A percentile compares a stretch with the other conserved stretches of the same genome.
Conservation (phyloP, 2,113 vertebrate genomes). For the Melanerpes aurifrons region DNA sequence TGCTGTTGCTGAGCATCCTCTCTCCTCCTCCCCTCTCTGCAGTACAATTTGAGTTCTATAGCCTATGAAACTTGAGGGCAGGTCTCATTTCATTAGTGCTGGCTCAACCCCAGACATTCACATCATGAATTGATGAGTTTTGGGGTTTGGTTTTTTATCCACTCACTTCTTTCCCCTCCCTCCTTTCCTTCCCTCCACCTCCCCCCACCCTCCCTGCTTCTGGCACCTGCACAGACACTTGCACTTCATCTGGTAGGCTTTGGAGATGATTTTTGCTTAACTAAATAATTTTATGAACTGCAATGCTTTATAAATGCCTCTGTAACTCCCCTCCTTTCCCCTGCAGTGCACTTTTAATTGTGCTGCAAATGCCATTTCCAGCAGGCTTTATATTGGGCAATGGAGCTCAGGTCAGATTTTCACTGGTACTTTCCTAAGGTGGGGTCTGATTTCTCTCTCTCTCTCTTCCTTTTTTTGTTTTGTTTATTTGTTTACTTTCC, state of each 20-base stretch:
- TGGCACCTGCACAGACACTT: neutral
- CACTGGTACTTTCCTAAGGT: neutral
- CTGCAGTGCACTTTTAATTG: slow-evolving; percentile 32
- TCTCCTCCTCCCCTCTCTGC: neutral
- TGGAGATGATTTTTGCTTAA: neutral
- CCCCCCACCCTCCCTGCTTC: neutral
- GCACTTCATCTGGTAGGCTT: neutral
- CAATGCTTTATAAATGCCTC: slow-evolving; percentile 6
- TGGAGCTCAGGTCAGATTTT: neutral
- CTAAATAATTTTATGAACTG: slow-evolving; percentile 41
- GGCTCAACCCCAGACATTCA: neutral
- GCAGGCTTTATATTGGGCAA: neutral
- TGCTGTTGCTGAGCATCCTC: neutral
- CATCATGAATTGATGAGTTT: neutral
- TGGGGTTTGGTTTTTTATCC: neutral
- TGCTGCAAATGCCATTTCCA: slow-evolving; percentile 3
- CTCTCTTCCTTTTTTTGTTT: neutral
- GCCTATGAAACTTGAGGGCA: neutral
- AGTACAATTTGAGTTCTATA: neutral
- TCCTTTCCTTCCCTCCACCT: neutral
- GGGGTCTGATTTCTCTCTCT: slow-evolving; percentile 34
- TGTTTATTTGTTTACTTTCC: slow-evolving; percentile 62
- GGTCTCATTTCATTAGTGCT: neutral
- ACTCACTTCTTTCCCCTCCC: neutral
- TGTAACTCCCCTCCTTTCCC: neutral